Evolutionary conservation across 1,140 invertebrate genomes (phyloP), one percentile per base, ranked within the genome.

Genomic region (Magallana gigas): DNA sequence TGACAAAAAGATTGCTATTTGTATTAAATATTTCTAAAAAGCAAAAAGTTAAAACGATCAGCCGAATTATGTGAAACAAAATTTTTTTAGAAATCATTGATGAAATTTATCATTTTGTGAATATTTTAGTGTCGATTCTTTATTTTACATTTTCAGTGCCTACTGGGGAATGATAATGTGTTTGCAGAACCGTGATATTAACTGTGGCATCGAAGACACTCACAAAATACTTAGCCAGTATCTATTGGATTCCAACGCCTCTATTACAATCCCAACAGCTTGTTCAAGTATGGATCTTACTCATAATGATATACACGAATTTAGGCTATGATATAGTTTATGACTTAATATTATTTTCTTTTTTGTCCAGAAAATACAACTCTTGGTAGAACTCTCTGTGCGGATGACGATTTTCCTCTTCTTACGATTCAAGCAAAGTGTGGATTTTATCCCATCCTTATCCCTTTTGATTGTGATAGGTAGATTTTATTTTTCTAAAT

Each of bases 371-470:
- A 23, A 8, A 71, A 71, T 8, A 18, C 7, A 23, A 23, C 64
- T 11, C 18, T 23, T 23, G 6, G 18, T 71, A 18, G n/a, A 68
- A 23, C 64, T 29, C 18, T 71, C 9, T 71, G 64, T 23, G 64
- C 23, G 18, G 64, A 71, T 71, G 64, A 71, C 29, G 23, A 18
- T 23, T 71, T 71, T 18, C 29, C 64, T 23, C 29, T 71, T 11
- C 23, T 71, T 18, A 18, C 7, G 23, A 71, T 71, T 29, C 64
- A 71, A 11, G 64, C 64, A 18, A 23, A 71, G 9, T 71, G 64
- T 71, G 64, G 64, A 71, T 71, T 71, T 12, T 23, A 71, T 71
- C 18, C 64, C 18, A 71, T 71, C 29, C 64, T 71, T 29, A 71
- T 71, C 7, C 64, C 64, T 18, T 71, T 71, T 18, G 64, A 71